Conservation (phyloP, 2,797 vertebrate species). For the Amniataba percoides region DNA sequence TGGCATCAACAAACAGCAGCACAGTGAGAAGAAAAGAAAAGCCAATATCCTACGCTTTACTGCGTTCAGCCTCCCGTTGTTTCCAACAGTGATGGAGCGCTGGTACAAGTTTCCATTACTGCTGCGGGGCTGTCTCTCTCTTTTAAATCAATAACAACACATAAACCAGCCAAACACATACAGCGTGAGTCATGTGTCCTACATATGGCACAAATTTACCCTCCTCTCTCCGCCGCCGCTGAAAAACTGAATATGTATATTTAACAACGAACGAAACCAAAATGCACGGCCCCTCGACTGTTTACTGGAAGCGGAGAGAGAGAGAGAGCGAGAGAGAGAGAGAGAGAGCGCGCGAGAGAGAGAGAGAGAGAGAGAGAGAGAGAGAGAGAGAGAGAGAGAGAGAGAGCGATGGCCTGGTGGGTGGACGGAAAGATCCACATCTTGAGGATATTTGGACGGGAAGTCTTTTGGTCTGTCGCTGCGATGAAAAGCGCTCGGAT, state of each 20-base stretch:
- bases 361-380: too few species aligned
- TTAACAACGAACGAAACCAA: slow-evolving; percentile 43
- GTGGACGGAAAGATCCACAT: slow-evolving; percentile 61
- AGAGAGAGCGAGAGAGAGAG: slow-evolving; percentile 27
- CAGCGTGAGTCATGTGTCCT: slow-evolving; percentile 42
- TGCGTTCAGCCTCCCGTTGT: slow-evolving; percentile 43
- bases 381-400: too few species aligned
- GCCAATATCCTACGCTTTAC: slow-evolving; percentile 49
- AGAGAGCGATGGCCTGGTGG: slow-evolving; percentile 48
- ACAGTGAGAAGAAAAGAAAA: slow-evolving; percentile 40
- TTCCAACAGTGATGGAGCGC: slow-evolving; percentile 51
- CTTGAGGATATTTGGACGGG: slow-evolving; percentile 65
- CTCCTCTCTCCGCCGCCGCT: not conserved
- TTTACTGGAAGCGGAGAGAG: slow-evolving; percentile 45
- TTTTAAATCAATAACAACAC: slow-evolving; percentile 65
- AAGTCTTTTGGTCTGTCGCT: slow-evolving; percentile 47
- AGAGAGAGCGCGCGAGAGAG: too few species aligned
- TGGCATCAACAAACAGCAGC: slow-evolving; percentile 40
- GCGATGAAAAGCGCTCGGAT: slow-evolving; percentile 53
- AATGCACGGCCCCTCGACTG: slow-evolving; percentile 34
- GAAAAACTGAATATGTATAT: slow-evolving; percentile 40
- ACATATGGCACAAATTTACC: slow-evolving; percentile 49
- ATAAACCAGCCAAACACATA: slow-evolving; percentile 36
- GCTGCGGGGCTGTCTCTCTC: slow-evolving; percentile 49
- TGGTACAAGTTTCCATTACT: slow-evolving; percentile 62